phyloP scores from a whole-genome alignment of 1,140 invertebrate genomes.

The Bombus turneri region DNA sequence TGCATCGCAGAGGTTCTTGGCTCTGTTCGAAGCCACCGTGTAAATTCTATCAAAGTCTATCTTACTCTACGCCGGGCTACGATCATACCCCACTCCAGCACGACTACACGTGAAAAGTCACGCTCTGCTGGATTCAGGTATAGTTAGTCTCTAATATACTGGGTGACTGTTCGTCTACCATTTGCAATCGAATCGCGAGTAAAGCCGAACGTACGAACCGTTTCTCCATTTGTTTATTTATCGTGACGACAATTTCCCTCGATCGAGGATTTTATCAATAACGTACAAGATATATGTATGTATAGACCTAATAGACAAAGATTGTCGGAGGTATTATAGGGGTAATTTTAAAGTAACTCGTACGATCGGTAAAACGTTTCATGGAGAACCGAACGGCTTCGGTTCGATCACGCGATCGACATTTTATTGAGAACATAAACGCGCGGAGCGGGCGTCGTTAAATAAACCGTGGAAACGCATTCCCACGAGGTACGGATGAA shows the following conservation, averaged over 20 bases:
- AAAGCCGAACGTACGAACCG: neutral
- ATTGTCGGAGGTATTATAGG: neutral
- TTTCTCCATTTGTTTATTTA: neutral
- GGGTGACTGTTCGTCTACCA: slow-evolving; percentile 62
- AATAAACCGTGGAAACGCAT: slow-evolving; percentile 65
- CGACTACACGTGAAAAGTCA: slow-evolving; percentile 78
- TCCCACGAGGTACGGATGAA: slow-evolving; percentile 43
- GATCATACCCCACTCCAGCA: slow-evolving; percentile 63
- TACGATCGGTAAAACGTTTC: neutral
- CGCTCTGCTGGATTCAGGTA: slow-evolving; percentile 75
- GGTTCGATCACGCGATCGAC: slow-evolving; percentile 40
- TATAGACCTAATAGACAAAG: neutral
- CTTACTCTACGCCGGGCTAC: slow-evolving; percentile 59
- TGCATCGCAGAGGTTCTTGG: slow-evolving; percentile 54
- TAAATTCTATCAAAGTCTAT: slow-evolving; percentile 76
- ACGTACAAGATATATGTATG: neutral
- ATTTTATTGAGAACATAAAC: slow-evolving; percentile 60
- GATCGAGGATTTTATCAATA: neutral
- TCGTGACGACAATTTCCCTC: neutral
- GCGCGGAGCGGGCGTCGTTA: slow-evolving; percentile 50
- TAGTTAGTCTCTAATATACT: slow-evolving; percentile 73
- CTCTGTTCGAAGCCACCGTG: slow-evolving; percentile 64
- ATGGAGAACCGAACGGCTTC: too few relatives aligned
- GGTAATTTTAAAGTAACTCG: neutral
- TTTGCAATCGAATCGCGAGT: neutral